Conservation (phyloP, 1,140 invertebrate species). For the Glossosoma conforme region DNA sequence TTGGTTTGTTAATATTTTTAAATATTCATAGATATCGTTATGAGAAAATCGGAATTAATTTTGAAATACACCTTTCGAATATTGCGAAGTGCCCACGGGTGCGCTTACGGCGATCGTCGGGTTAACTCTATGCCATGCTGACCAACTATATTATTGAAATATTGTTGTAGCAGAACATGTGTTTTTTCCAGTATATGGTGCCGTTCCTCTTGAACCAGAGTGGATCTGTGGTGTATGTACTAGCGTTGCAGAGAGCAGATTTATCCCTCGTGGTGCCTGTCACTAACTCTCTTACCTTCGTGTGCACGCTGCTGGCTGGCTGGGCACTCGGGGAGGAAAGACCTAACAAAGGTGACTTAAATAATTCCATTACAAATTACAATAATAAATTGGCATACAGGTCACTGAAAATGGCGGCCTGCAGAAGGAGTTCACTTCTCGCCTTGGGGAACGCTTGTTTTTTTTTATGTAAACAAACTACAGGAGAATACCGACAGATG, state of each 20-base stretch:
- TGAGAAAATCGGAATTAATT: too few species aligned
- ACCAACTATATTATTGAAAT: not conserved
- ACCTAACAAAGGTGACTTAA: conserved; percentile 43
- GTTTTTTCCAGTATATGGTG: conserved; percentile 53
- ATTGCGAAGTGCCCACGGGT: too few species aligned
- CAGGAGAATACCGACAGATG: too few species aligned
- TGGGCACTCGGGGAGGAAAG: conserved; percentile 53
- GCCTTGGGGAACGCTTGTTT: too few species aligned
- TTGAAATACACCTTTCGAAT: too few species aligned
- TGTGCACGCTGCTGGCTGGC: conserved; percentile 57
- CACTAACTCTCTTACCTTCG: conserved; percentile 61
- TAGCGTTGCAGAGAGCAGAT: conserved; percentile 50
- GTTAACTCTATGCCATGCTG: not conserved
- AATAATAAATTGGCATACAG: not conserved
- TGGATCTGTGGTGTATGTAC: conserved; percentile 58
- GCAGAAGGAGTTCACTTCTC: not conserved
- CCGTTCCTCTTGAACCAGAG: conserved; percentile 60
- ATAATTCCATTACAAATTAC: not conserved
- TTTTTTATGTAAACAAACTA: not conserved
- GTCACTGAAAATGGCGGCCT: not conserved
- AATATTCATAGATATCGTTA: not conserved
- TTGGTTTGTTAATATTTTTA: too few species aligned
- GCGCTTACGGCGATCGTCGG: too few species aligned
- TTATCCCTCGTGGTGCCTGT: conserved; percentile 60
- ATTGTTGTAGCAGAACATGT: not conserved